Percentiles rank a stretch among this genome's conserved stretches.
Evolutionary conservation across 64 coral and sea anemone species (phyloP).

Genomic region (Anthopleura sola): DNA sequence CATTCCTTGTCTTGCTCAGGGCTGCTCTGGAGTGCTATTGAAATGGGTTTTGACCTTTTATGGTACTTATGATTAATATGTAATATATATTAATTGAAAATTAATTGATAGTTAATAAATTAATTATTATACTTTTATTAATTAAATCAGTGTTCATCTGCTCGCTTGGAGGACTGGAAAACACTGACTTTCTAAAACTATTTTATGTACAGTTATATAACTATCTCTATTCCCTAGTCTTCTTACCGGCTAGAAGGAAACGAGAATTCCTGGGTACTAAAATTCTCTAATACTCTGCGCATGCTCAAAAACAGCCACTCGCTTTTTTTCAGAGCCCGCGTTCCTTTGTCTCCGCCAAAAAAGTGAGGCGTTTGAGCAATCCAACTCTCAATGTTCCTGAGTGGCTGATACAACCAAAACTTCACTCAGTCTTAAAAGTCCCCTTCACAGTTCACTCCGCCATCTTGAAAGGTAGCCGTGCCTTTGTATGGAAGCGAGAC

Average conservation of each 20-base stretch:
- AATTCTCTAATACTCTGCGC: neutral
- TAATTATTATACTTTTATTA: conserved; percentile 8
- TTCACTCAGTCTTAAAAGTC: too few species aligned
- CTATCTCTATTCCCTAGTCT: neutral
- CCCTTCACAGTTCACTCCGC: too few species aligned
- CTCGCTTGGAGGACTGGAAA: neutral
- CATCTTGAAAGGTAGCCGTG: too few species aligned
- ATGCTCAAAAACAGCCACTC: neutral
- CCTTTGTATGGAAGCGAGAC: too few species aligned
- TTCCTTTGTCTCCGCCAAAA: neutral
- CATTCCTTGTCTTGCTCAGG: conserved; percentile 69
- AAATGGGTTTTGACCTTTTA: conserved; percentile 86
- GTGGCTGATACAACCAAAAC: too few species aligned
- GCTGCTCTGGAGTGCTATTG: conserved; percentile 87
- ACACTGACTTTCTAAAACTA: conserved; percentile 1
- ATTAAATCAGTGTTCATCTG: neutral
- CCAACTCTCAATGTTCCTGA: neutral
- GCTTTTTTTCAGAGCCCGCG: neutral
- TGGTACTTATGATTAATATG: conserved; percentile 53
- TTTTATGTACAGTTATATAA: neutral
- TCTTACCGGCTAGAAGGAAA: neutral
- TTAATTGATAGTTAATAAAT: conserved; percentile 15
- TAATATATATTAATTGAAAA: neutral
- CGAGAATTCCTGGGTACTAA: neutral
- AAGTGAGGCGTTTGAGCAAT: too few species aligned